These are phyloP conservation scores for Ganaspis brasiliensis DNA, from an alignment of 2,888 invertebrate species.

Conservation along the genomic window DNA sequence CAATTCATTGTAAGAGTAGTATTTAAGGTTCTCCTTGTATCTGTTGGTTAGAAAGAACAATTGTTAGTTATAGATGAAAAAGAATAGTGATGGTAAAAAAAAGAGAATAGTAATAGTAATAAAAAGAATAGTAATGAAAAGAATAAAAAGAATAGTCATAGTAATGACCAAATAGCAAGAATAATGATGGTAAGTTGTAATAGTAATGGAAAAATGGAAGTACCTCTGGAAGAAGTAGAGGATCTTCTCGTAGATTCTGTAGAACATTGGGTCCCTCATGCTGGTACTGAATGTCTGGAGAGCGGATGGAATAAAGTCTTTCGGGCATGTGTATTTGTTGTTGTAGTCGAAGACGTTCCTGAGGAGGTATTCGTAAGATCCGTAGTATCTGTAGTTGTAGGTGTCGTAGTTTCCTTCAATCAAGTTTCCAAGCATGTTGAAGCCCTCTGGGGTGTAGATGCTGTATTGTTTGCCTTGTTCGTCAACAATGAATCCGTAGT, in stretches of 20 bases:
- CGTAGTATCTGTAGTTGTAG: constrained; percentile 81
- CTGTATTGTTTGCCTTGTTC: constrained; percentile 69
- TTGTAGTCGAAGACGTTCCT: constrained; percentile 81
- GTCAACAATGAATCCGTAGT: constrained; percentile 73
- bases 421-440: constrained; percentile 83
- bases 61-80: too few relatives aligned
- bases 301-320: constrained; percentile 83
- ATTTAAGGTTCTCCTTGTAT: constrained; percentile 83
- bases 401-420: constrained; percentile 82
- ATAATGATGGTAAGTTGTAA: too few relatives aligned
- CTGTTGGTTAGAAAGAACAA: constrained; percentile 63
- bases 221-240: constrained; percentile 81
- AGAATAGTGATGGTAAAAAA: neutral
- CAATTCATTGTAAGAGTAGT: constrained; percentile 85
- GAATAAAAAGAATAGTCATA: too few relatives aligned
- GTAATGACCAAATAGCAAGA: too few relatives aligned
- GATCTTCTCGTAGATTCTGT: constrained; percentile 85
- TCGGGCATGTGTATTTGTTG: constrained; percentile 77
- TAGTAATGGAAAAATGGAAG: too few relatives aligned
- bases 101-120: neutral
- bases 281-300: constrained; percentile 86
- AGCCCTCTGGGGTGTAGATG: constrained; percentile 80
- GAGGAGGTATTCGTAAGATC: constrained; percentile 83
- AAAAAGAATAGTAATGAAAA: too few relatives aligned
- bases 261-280: constrained; percentile 87